Conservation (phyloP, 2,888 invertebrate species). For the Stratiomys singularior region DNA sequence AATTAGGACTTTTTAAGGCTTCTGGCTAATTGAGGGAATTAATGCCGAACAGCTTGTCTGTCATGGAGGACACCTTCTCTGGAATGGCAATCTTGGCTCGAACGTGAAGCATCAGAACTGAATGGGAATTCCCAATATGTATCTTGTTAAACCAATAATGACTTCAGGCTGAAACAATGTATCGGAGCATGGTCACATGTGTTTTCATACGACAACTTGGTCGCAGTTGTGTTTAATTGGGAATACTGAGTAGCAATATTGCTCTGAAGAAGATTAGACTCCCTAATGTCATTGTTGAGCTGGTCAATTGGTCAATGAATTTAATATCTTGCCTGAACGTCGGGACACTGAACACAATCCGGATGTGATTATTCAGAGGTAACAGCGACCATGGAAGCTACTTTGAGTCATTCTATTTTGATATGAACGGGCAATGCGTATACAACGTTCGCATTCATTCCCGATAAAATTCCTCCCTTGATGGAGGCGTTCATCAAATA, state of each 20-base stretch:
- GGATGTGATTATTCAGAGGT: slow-evolving; percentile 4
- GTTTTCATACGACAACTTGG: slow-evolving; percentile 32
- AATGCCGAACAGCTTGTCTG: neutral
- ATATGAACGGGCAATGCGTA: slow-evolving; percentile 20
- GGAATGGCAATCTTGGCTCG: no score
- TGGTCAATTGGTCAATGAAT: slow-evolving; percentile 50
- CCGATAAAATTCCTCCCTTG: slow-evolving; percentile 41
- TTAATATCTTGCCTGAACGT: slow-evolving; percentile 40
- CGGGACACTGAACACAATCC: slow-evolving; percentile 20
- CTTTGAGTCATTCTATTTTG: neutral
- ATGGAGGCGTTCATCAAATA: slow-evolving; percentile 40
- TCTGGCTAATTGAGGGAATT: slow-evolving; percentile 26
- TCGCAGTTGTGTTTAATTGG: slow-evolving; percentile 51
- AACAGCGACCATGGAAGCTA: neutral
- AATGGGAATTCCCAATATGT: neutral
- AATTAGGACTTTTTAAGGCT: slow-evolving; percentile 31
- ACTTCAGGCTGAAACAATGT: no score
- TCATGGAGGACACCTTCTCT: no score
- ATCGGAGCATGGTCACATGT: slow-evolving; percentile 49
- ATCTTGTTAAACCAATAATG: neutral
- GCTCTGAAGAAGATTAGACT: slow-evolving; percentile 48
- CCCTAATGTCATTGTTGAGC: slow-evolving; percentile 46
- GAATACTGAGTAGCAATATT: slow-evolving; percentile 25
- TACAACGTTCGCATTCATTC: slow-evolving; percentile 35
- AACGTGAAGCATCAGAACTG: neutral